Conservation (phyloP, 2,888 invertebrate genomes). For the Papilio demoleus region DNA sequence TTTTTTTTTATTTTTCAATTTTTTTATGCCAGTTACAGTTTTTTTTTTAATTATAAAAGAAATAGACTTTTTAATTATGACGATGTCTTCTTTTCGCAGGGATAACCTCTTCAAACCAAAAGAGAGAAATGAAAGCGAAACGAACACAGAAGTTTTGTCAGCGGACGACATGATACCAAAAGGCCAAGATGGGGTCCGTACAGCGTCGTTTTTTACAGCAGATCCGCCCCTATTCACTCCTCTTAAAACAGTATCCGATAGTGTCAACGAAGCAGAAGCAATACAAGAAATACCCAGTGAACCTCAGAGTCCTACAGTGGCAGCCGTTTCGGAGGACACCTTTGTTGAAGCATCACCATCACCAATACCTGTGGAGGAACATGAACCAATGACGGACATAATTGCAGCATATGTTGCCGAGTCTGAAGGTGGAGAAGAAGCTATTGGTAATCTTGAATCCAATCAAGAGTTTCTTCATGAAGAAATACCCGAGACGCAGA, state of each 20-base stretch:
- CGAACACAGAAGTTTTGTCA: constrained; percentile 25
- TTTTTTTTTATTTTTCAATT: constrained; percentile 41
- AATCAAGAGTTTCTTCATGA: constrained; percentile 37
- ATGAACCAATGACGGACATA: not conserved
- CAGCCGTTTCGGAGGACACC: constrained; percentile 1
- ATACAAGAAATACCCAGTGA: not conserved
- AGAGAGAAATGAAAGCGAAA: constrained; percentile 37
- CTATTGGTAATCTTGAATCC: constrained; percentile 14
- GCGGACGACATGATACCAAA: constrained; percentile 1
- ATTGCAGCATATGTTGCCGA: constrained; percentile 6
- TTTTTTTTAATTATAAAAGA: constrained; percentile 14
- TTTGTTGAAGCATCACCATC: not conserved
- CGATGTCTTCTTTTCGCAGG: constrained; percentile 40
- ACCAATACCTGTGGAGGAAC: not conserved
- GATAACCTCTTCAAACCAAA: constrained; percentile 37
- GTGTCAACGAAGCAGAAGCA: not conserved
- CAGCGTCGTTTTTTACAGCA: constrained; percentile 25
- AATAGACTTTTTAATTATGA: not conserved
- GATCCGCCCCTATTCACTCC: not conserved
- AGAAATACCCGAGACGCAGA: constrained; percentile 20
- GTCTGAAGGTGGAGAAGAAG: not conserved
- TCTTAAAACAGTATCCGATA: not conserved
- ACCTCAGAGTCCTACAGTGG: not conserved
- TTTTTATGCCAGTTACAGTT: constrained; percentile 10
- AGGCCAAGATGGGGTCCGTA: not conserved